These are phyloP conservation scores for Gallinago nigripennis DNA, from an alignment of 2,797 vertebrate genomes.

Conservation along the genomic window DNA sequence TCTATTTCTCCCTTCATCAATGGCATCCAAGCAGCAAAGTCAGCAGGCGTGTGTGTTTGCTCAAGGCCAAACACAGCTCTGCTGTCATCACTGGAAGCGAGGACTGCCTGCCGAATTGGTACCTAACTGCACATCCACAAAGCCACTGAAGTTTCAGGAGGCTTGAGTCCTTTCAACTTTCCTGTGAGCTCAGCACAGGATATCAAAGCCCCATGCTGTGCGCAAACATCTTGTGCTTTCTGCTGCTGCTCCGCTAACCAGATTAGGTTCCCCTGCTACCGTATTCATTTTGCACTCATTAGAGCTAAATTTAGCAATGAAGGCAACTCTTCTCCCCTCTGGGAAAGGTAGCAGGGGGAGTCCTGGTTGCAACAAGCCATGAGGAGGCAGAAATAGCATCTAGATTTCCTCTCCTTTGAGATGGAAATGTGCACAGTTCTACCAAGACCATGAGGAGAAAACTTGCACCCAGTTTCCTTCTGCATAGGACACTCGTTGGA, in stretches of 20 bases:
- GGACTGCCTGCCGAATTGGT: not conserved
- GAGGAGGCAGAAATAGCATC: not conserved
- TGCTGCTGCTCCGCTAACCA: slow-evolving; percentile 39
- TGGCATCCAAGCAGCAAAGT: slow-evolving; percentile 9
- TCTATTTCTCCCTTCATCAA: not conserved
- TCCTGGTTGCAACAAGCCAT: not conserved
- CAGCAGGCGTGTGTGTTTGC: slow-evolving; percentile 18
- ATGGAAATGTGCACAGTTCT: not conserved
- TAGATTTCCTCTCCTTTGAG: not conserved
- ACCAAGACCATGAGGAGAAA: not conserved
- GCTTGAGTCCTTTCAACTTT: not conserved
- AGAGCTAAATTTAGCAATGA: slow-evolving; percentile 57
- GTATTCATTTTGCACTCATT: slow-evolving; percentile 48
- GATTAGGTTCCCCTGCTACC: slow-evolving; percentile 40
- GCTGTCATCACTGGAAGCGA: not conserved
- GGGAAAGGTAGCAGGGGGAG: slow-evolving; percentile 2
- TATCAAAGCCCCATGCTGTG: slow-evolving; percentile 1
- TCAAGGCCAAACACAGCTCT: slow-evolving; percentile 29
- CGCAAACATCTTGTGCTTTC: not conserved
- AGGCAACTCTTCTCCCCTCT: slow-evolving; percentile 17
- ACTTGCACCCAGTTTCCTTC: not conserved
- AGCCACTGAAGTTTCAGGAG: not conserved
- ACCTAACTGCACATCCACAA: not conserved
- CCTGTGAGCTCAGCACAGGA: slow-evolving; percentile 17
- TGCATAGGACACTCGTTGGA: not conserved